Conservation (phyloP, 2,113 vertebrate species). For the Salvelinus fontinalis region DNA sequence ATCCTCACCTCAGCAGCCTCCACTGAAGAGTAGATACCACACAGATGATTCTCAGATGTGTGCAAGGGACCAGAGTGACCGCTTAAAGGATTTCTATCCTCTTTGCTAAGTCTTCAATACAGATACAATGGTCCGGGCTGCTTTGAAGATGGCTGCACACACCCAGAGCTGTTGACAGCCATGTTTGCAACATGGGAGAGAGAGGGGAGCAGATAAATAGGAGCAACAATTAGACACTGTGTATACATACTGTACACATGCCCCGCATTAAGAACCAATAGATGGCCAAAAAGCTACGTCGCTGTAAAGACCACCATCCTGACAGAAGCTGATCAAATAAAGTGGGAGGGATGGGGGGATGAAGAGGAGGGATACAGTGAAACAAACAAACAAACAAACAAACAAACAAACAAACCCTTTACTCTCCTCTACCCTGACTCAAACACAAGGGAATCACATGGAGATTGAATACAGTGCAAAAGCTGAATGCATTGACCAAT, state of each 20-base stretch:
- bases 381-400: slow-evolving; percentile 1
- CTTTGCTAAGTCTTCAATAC: slow-evolving; percentile 59
- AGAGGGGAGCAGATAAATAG: slow-evolving; percentile 28
- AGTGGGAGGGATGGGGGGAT: background rate
- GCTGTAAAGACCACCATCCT: slow-evolving; percentile 21
- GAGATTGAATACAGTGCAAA: background rate
- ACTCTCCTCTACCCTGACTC: background rate
- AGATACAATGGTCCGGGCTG: slow-evolving; percentile 48
- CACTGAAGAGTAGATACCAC: slow-evolving; percentile 27
- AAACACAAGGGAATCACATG: background rate
- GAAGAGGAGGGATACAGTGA: background rate
- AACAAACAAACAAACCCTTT: background rate
- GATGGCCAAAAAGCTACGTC: slow-evolving; percentile 48
- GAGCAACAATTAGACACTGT: slow-evolving; percentile 43
- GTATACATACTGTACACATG: slow-evolving; percentile 52
- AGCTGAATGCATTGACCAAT: background rate
- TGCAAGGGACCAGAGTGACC: slow-evolving; percentile 52
- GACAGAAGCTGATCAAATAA: slow-evolving; percentile 56
- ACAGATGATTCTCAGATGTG: slow-evolving; percentile 75
- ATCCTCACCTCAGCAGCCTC: too few relatives aligned
- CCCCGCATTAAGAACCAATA: slow-evolving; percentile 43
- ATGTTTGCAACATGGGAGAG: slow-evolving; percentile 45
- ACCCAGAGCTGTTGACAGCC: slow-evolving; percentile 61
- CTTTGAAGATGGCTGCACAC: slow-evolving; percentile 58
- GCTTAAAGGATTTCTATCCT: slow-evolving; percentile 67